Base-by-base conservation (phyloP, 2,888 invertebrate genomes). In the Ichneumoninae sp. region DNA sequence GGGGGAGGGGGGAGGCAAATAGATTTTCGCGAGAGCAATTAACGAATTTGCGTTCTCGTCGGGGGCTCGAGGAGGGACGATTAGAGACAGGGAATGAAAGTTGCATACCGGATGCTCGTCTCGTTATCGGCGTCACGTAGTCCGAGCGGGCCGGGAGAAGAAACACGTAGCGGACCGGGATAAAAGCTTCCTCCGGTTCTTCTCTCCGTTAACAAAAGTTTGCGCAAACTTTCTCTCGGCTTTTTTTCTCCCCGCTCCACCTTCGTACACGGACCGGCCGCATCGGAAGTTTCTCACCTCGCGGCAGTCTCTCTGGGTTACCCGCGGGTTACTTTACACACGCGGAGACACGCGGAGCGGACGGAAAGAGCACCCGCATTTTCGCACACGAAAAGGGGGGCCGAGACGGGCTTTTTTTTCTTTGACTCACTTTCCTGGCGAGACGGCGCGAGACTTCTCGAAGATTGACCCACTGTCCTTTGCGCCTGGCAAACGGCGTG, bases 401-500 rank as follows among this genome's bases (percentile, higher is more conserved):
- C 52, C 62, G 2, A 16, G n/a, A 54, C 30, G 13, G 30, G n/a
- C 5, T 50, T 22, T 60, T n/a, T 19, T 50, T 22, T 81, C 77
- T 81, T 81, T 84, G 77, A 78, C 81, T 84, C 69, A 81, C 19
- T 84, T 81, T 78, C 40, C 75, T 16, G 50, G 65, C 72, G 47
- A 54, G 26, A 44, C n/a, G 13, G 44, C 19, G 19, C 36, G 16
- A 30, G 33, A 33, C n/a, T 62, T n/a, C n/a, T 8, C 16, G 30
- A 40, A 47, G 62, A 65, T 79, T 83, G 83, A 83, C 83, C 83
- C 47, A 83, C 60, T 83, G 33, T 79, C 52, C 33, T 65, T 36
- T 0, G 13, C 50, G 72, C 26, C 50, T 36, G 16, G 50, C 33
- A 52, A 19, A 36, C 50, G 4, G 50, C 5, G 62, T 62, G 22